phyloP scores from a whole-genome alignment of 2,888 invertebrate species.

The Fragum fragum region DNA sequence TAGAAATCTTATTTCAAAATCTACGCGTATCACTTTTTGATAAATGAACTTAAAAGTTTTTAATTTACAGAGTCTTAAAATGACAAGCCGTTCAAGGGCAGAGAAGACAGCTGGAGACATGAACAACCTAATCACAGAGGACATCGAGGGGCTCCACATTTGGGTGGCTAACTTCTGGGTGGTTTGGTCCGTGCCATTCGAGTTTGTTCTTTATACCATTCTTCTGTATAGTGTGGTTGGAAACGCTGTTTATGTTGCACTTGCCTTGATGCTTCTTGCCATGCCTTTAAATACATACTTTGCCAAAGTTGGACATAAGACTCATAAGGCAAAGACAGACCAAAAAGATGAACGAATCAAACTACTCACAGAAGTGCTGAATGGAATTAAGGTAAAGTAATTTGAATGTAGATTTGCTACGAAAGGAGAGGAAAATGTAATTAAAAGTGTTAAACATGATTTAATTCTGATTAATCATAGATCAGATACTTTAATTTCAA shows the following conservation, averaged over 20 bases:
- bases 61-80: conserved; percentile 83
- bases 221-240: conserved; percentile 88
- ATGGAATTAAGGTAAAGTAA: conserved; percentile 86
- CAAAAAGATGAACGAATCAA: conserved; percentile 82
- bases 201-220: conserved; percentile 86
- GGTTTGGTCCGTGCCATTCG: conserved; percentile 78
- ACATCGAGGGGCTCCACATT: conserved; percentile 82
- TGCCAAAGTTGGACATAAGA: conserved; percentile 76
- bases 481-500: too few relatives aligned
- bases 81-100: conserved; percentile 82
- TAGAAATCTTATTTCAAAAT: too few relatives aligned
- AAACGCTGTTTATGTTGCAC: conserved; percentile 94
- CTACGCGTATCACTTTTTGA: too few relatives aligned
- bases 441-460: too few relatives aligned
- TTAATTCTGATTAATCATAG: too few relatives aligned
- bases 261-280: conserved; percentile 95
- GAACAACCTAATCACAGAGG: conserved; percentile 86
- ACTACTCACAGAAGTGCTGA: conserved; percentile 84
- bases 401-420: too few relatives aligned
- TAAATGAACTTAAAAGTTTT: too few relatives aligned
- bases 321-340: conserved; percentile 77
- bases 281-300: conserved; percentile 88
- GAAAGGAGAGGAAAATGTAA: too few relatives aligned
- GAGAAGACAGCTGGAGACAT: conserved; percentile 85
- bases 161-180: conserved; percentile 68